These are phyloP conservation scores for Nycteola revayana DNA, from an alignment of 2,888 invertebrate genomes.

Conservation along the genomic window DNA sequence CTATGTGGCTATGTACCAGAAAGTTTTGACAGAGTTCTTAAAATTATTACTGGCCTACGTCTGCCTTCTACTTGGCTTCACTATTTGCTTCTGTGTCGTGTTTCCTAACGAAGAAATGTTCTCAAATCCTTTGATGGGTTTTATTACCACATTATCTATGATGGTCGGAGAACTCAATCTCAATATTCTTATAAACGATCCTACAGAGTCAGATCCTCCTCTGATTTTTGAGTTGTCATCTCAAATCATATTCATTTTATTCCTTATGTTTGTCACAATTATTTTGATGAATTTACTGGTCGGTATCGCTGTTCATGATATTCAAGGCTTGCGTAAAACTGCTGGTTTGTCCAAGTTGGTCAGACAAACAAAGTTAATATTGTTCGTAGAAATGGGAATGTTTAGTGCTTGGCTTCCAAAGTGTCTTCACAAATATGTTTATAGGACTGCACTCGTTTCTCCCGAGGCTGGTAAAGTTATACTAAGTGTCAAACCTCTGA, in stretches of 20 bases:
- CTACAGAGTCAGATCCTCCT: slow-evolving; percentile 86
- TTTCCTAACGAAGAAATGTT: slow-evolving; percentile 92
- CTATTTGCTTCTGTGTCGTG: slow-evolving; percentile 93
- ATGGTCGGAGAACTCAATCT: slow-evolving; percentile 93
- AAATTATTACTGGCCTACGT: slow-evolving; percentile 91
- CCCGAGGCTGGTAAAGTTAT: slow-evolving; percentile 92
- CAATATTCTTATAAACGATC: slow-evolving; percentile 87
- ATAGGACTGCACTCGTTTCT: slow-evolving; percentile 90
- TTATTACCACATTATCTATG: slow-evolving; percentile 92
- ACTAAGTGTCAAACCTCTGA: slow-evolving; percentile 90
- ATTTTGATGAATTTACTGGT: slow-evolving; percentile 93
- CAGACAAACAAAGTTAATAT: slow-evolving; percentile 91
- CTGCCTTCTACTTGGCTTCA: slow-evolving; percentile 91
- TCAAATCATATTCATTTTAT: slow-evolving; percentile 90
- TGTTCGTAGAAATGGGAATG: slow-evolving; percentile 91
- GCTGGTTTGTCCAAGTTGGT: slow-evolving; percentile 92
- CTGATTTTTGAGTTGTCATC: slow-evolving; percentile 89
- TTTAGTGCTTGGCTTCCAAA: slow-evolving; percentile 90
- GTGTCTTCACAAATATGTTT: slow-evolving; percentile 87
- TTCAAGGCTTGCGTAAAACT: slow-evolving; percentile 92
- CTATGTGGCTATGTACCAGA: slow-evolving; percentile 95
- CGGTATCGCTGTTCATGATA: slow-evolving; percentile 94
- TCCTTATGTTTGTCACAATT: slow-evolving; percentile 91
- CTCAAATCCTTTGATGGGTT: slow-evolving; percentile 91
- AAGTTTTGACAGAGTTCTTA: slow-evolving; percentile 91